phyloP scores from a whole-genome alignment of 2,113 vertebrate genomes.

The Chloebia gouldiae region DNA sequence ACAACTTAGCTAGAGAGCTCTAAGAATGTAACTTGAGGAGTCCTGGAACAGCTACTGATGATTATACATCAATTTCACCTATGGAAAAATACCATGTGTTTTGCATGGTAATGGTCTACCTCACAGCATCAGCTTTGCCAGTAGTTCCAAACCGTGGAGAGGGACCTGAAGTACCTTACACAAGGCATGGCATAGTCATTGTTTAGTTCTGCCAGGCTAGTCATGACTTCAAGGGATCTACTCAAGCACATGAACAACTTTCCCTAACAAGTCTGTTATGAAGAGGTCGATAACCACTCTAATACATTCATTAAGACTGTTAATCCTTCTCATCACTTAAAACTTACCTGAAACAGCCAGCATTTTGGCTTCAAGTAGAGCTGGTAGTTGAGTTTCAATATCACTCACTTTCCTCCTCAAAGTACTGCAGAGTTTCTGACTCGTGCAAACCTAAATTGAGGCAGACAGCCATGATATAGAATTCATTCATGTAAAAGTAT shows the following conservation, averaged over 20 bases:
- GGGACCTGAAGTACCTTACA: neutral
- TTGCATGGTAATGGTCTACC: neutral
- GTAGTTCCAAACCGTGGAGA: neutral
- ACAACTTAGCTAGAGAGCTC: neutral
- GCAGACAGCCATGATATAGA: conserved; percentile 19
- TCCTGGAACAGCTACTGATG: neutral
- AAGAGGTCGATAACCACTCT: neutral
- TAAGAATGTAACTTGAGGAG: neutral
- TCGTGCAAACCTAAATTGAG: conserved; percentile 80
- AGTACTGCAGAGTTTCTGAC: conserved; percentile 83
- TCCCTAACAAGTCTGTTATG: neutral
- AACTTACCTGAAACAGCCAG: conserved; percentile 82
- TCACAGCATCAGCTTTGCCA: neutral
- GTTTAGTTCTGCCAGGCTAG: neutral
- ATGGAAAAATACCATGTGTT: neutral
- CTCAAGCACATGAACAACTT: neutral
- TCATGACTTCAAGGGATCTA: neutral
- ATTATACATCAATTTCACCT: neutral
- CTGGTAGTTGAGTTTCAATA: conserved; percentile 84
- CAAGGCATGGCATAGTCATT: neutral
- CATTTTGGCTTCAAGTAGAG: conserved; percentile 86
- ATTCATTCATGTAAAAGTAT: conserved; percentile 36
- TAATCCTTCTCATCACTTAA: neutral
- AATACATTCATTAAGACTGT: neutral
- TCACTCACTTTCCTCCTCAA: conserved; percentile 83